Evolutionary conservation across 2,888 invertebrate species (phyloP).

Genomic region (Cerastis leucographa): DNA sequence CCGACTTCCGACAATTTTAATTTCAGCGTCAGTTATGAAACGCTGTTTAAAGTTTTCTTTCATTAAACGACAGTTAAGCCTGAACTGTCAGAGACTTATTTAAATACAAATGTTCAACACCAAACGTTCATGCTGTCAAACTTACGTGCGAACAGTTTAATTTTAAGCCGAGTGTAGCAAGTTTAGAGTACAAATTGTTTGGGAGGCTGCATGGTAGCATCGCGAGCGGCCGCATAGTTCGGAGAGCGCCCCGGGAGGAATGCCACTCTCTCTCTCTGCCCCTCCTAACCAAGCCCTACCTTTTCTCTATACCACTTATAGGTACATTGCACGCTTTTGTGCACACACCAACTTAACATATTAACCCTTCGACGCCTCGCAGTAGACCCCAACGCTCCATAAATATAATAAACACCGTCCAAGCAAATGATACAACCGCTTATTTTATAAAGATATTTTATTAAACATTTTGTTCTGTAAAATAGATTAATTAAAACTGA

Average conservation of each 20-base stretch:
- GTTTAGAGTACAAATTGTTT: constrained; percentile 72
- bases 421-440: constrained; percentile 70
- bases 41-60: constrained; percentile 33
- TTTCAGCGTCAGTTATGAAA: constrained; percentile 22
- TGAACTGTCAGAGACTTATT: constrained; percentile 37
- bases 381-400: constrained; percentile 44
- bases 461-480: constrained; percentile 90
- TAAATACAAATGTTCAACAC: constrained; percentile 53
- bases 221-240: constrained; percentile 78
- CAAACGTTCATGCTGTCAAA: constrained; percentile 60
- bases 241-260: constrained; percentile 75
- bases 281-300: constrained; percentile 73
- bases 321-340: constrained; percentile 67
- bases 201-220: constrained; percentile 63
- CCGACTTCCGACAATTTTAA: constrained; percentile 22
- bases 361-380: constrained; percentile 62
- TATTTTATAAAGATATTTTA: constrained; percentile 90
- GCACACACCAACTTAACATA: constrained; percentile 65
- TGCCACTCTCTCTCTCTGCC: constrained; percentile 70
- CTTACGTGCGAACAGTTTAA: constrained; percentile 61
- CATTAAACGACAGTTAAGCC: constrained; percentile 9
- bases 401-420: constrained; percentile 50
- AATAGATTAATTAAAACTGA: constrained; percentile 90
- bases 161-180: constrained; percentile 59
- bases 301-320: constrained; percentile 71